Percentiles rank a stretch among this genome's conserved stretches.
Evolutionary conservation across 2,888 invertebrate genomes (phyloP).

Genomic region (Choristoneura rosaceana): DNA sequence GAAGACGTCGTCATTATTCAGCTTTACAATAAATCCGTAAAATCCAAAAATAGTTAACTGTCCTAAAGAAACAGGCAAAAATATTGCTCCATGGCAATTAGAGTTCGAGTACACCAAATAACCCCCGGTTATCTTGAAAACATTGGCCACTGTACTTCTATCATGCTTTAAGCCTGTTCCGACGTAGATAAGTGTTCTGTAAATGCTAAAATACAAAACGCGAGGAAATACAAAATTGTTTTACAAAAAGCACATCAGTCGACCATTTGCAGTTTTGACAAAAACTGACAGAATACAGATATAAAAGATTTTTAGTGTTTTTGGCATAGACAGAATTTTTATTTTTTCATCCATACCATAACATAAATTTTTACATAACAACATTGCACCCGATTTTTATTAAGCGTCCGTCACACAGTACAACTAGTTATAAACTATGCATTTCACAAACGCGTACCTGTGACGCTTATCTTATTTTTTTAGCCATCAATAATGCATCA

Average conservation of each 20-base stretch:
- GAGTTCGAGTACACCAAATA: constrained; percentile 26
- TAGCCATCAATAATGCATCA: too few relatives aligned
- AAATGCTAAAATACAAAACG: constrained; percentile 54
- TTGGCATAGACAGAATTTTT: constrained; percentile 60
- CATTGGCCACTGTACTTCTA: constrained; percentile 7
- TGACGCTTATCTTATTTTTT: too few relatives aligned
- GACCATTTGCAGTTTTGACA: constrained; percentile 71
- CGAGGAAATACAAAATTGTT: constrained; percentile 62
- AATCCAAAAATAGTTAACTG: constrained; percentile 22
- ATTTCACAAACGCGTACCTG: too few relatives aligned
- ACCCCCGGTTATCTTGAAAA: constrained; percentile 1
- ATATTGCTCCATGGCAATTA: constrained; percentile 34
- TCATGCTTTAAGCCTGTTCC: not conserved
- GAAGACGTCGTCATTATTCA: constrained; percentile 92
- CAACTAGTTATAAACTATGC: too few relatives aligned
- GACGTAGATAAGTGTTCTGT: constrained; percentile 17
- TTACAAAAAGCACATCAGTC: constrained; percentile 70
- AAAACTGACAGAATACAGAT: constrained; percentile 34
- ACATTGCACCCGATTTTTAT: not conserved
- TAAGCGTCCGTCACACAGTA: not conserved
- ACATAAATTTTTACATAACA: not conserved
- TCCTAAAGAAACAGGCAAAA: constrained; percentile 30
- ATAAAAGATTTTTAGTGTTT: not conserved
- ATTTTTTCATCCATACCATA: constrained; percentile 4
- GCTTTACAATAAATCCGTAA: constrained; percentile 6